Conservation (phyloP, 2,113 vertebrate species). For the Clarias gariepinus region DNA sequence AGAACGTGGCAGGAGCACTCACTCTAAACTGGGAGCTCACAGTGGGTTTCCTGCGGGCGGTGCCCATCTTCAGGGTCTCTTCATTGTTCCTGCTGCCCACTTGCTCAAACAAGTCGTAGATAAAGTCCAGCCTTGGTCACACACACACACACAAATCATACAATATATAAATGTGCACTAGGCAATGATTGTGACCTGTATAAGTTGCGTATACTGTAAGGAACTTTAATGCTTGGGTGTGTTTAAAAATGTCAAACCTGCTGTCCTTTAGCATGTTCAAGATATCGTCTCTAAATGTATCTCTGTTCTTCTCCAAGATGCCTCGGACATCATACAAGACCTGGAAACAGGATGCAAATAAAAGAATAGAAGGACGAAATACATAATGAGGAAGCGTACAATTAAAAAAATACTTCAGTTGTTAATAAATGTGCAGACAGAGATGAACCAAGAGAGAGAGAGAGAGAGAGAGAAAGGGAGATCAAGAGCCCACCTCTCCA, state of each 20-base stretch:
- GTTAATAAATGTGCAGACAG: not conserved
- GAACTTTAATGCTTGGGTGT: not conserved
- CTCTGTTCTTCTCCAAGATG: slow-evolving; percentile 90
- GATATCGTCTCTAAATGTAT: slow-evolving; percentile 91
- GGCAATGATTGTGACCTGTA: not conserved
- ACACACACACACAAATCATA: slow-evolving; percentile 10
- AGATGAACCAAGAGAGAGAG: not conserved
- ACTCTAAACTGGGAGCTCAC: slow-evolving; percentile 96
- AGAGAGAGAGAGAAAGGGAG: not conserved
- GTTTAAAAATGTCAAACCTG: slow-evolving; percentile 68
- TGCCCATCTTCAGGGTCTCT: slow-evolving; percentile 88
- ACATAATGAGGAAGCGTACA: not conserved
- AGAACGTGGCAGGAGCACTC: slow-evolving; percentile 50
- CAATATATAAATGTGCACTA: not conserved
- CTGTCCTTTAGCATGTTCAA: slow-evolving; percentile 91
- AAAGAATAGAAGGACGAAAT: not conserved
- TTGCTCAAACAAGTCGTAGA: slow-evolving; percentile 91
- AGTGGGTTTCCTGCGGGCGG: slow-evolving; percentile 86
- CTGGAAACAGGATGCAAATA: slow-evolving; percentile 60
- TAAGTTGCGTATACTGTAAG: not conserved
- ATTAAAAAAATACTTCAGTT: not conserved
- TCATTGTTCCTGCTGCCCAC: slow-evolving; percentile 85
- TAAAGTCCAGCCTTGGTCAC: slow-evolving; percentile 84
- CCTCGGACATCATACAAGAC: slow-evolving; percentile 85
- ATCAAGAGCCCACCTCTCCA: slow-evolving; percentile 74